phyloP scores from a whole-genome alignment of 2,888 invertebrate genomes.

The Physocephala rufipes region DNA sequence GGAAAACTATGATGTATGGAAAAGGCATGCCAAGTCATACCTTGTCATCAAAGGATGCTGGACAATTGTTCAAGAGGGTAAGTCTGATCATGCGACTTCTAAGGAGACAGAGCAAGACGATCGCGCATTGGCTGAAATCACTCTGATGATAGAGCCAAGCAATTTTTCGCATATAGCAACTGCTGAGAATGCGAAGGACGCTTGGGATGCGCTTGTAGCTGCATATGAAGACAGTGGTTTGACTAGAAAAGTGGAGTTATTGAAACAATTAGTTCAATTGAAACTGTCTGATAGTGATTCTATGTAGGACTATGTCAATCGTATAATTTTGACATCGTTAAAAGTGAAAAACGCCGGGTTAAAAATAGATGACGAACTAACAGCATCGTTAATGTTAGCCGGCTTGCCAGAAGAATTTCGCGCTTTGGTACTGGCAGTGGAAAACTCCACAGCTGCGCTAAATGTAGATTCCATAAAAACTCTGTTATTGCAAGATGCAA shows the following conservation, averaged over 20 bases:
- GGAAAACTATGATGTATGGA: constrained; percentile 48
- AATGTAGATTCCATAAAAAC: constrained; percentile 39
- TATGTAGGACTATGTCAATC: constrained; percentile 9
- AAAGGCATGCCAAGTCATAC: constrained; percentile 48
- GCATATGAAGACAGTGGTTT: constrained; percentile 44
- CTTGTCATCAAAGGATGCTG: constrained; percentile 36
- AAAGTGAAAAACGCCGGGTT: constrained; percentile 19
- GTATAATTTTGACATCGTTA: constrained; percentile 20
- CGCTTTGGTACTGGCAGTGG: constrained; percentile 13
- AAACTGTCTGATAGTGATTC: constrained; percentile 13
- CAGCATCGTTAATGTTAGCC: constrained; percentile 23
- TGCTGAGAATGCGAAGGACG: constrained; percentile 40
- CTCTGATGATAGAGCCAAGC: constrained; percentile 11
- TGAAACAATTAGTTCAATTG: constrained; percentile 23
- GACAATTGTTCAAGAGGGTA: constrained; percentile 36
- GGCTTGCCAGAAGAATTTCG: constrained; percentile 16
- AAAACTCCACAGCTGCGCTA: constrained; percentile 40
- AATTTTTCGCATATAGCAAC: constrained; percentile 14
- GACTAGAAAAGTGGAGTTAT: no score
- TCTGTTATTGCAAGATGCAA: constrained; percentile 37
- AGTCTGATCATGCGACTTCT: not conserved
- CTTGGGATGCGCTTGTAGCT: constrained; percentile 40
- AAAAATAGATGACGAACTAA: constrained; percentile 16
- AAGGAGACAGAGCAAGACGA: not conserved
- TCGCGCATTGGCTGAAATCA: constrained; percentile 14